Evolutionary conservation across 1,140 invertebrate species (phyloP).

Genomic region (Leptoteleia sp.): DNA sequence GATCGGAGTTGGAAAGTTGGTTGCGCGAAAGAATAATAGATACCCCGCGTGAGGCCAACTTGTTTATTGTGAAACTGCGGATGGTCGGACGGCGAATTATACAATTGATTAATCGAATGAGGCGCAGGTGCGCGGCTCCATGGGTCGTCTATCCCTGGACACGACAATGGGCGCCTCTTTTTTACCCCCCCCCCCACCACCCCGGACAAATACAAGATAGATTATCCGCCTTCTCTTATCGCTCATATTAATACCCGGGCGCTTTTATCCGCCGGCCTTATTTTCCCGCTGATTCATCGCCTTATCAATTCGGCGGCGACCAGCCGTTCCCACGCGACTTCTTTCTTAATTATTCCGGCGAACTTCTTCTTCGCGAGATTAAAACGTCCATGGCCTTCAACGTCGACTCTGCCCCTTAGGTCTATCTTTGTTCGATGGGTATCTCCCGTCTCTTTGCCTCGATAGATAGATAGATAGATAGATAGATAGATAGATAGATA

Average conservation of each 20-base stretch:
- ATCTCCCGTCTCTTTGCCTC: no score
- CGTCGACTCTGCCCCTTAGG: no score
- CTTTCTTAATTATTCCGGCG: constrained; percentile 11
- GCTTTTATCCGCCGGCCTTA: constrained; percentile 25
- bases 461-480: no score
- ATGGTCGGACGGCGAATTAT: constrained; percentile 47
- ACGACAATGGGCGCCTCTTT: constrained; percentile 30
- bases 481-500: no score
- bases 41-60: constrained; percentile 27
- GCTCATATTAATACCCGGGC: constrained; percentile 21
- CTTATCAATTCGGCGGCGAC: constrained; percentile 20
- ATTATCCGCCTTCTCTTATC: constrained; percentile 49
- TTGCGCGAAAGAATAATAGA: constrained; percentile 47
- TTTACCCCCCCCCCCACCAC: no score
- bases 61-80: constrained; percentile 48
- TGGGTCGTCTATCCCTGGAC: constrained; percentile 4
- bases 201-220: constrained; percentile 46
- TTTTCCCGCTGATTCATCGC: constrained; percentile 36
- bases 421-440: no score
- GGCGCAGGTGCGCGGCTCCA: constrained; percentile 45
- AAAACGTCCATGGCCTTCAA: constrained; percentile 11
- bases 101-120: constrained; percentile 61
- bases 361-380: constrained; percentile 17
- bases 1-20: constrained; percentile 57
- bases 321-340: constrained; percentile 9